phyloP scores from a whole-genome alignment of 2,113 vertebrate genomes.

The Microcebus ravelobensis region DNA sequence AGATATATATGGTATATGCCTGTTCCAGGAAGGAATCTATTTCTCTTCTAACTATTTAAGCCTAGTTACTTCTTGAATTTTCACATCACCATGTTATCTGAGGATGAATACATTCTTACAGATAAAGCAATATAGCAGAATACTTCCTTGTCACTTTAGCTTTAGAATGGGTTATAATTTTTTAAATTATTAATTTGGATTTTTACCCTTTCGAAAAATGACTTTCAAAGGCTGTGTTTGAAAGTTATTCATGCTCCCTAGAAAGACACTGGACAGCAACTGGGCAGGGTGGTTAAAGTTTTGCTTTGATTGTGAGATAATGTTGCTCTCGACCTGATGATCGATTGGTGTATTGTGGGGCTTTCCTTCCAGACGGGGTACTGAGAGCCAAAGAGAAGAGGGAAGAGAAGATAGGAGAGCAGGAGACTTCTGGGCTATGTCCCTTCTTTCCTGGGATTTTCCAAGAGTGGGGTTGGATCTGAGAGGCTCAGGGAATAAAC shows the following conservation, averaged over 20 bases:
- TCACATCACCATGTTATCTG: not conserved
- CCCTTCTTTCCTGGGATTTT: not conserved
- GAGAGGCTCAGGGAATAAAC: not conserved
- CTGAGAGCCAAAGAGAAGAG: not conserved
- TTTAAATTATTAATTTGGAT: not conserved
- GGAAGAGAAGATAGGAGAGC: not conserved
- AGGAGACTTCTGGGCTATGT: not conserved
- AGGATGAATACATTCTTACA: not conserved
- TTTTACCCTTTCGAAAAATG: not conserved
- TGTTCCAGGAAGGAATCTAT: not conserved
- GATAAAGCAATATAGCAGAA: not conserved
- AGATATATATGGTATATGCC: accelerated
- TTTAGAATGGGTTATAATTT: not conserved
- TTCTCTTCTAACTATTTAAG: not conserved
- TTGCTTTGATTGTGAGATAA: not conserved
- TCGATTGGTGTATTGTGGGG: accelerated
- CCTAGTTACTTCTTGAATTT: not conserved
- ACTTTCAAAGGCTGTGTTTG: not conserved
- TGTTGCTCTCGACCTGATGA: not conserved
- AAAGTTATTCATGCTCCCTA: not conserved
- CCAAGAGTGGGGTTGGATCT: not conserved
- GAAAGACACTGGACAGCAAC: not conserved
- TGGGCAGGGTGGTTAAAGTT: not conserved
- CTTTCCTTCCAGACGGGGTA: not conserved
- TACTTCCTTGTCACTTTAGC: not conserved